Percentiles rank a stretch among this genome's conserved stretches.
phyloP scores from a whole-genome alignment of 2,797 vertebrate species.

The Huso huso region DNA sequence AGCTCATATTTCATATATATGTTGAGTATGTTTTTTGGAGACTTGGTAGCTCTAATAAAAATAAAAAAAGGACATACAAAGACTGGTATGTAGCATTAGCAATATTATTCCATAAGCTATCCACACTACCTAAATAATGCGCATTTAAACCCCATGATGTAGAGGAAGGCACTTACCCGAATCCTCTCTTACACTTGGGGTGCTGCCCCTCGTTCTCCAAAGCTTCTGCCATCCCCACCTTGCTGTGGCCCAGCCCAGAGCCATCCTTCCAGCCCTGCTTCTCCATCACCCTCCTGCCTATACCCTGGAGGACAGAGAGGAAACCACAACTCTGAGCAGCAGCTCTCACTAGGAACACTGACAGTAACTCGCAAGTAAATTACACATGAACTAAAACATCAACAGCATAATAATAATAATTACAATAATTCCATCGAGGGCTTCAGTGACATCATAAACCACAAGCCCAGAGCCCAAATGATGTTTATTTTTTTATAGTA shows the following conservation, averaged over 20 bases:
- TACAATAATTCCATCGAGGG: neutral
- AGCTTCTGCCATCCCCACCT: conserved; percentile 73
- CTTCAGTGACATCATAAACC: neutral
- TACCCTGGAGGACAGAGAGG: conserved; percentile 54
- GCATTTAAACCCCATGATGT: too few species aligned
- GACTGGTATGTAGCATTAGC: too few species aligned
- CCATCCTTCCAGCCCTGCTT: conserved; percentile 91
- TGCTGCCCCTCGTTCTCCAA: conserved; percentile 84
- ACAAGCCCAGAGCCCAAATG: neutral
- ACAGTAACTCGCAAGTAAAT: neutral
- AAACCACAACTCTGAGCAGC: neutral
- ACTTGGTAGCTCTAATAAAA: too few species aligned
- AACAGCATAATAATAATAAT: neutral
- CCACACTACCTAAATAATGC: too few species aligned
- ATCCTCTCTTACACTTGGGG: conserved; percentile 52
- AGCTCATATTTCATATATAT: too few species aligned
- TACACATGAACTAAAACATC: neutral
- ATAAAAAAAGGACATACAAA: too few species aligned
- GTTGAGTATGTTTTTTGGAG: too few species aligned
- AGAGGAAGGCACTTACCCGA: too few species aligned
- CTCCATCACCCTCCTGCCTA: conserved; percentile 88
- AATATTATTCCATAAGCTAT: too few species aligned
- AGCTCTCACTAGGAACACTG: too few species aligned
- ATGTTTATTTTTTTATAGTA: too few species aligned
- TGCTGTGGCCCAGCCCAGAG: conserved; percentile 74